Conservation (phyloP, 2,113 vertebrate species). For the Cepphus grylle region DNA sequence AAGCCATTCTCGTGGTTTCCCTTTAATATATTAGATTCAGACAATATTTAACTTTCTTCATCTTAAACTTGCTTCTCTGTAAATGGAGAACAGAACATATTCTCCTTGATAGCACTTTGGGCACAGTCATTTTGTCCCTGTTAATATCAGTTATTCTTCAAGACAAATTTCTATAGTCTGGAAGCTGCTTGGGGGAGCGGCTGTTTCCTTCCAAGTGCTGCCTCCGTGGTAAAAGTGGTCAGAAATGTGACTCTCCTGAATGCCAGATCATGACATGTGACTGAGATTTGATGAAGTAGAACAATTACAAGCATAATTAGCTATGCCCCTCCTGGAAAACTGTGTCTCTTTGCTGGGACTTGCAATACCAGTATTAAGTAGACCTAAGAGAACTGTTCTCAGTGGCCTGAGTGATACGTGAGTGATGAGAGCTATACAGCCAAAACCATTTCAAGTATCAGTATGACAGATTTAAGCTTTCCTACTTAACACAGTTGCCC, state of each 20-base stretch:
- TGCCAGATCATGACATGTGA: background rate
- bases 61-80: background rate
- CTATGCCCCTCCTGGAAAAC: background rate
- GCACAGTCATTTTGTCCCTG: background rate
- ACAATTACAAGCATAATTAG: constrained; percentile 26
- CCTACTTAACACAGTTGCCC: background rate
- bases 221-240: background rate
- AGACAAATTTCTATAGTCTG: background rate
- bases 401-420: background rate
- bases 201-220: constrained; percentile 2
- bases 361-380: background rate
- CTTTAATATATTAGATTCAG: background rate
- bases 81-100: background rate
- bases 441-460: background rate
- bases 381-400: background rate
- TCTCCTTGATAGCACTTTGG: background rate
- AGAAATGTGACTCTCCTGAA: constrained; percentile 35
- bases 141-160: constrained; percentile 5
- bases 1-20: background rate
- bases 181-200: constrained; percentile 1
- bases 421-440: background rate
- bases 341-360: background rate
- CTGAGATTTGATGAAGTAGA: background rate
- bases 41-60: background rate
- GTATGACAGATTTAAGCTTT: background rate